Base-by-base conservation (phyloP, 2,113 vertebrate species). In the Nannospalax galili region DNA sequence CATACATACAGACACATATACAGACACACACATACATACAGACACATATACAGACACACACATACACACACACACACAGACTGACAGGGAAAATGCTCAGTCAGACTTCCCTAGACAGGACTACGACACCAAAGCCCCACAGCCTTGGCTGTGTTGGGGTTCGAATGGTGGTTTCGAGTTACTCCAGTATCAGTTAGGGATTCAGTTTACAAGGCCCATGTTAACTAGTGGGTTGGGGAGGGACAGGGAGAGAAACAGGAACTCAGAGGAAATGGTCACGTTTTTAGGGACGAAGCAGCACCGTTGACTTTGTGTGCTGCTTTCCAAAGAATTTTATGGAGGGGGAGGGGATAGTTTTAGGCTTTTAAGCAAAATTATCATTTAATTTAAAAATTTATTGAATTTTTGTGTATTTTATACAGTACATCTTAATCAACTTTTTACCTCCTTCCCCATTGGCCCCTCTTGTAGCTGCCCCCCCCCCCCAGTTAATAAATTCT, bases 351-450 rank as follows among this genome's bases (percentile, higher is more conserved):
- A 58, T 86, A 69, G 9, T 78, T 90, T 75, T 37, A 92, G 26
- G 60, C 45, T 89, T 92, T 95, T 77, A 10, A 80, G 48, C 88
- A 67, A 72, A 77, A 62, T 67, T 88, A 32, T 62, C 30, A 73
- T 92, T 91, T 52, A 73, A 84, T 82, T 64, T 19, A 64, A 30
- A 12, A 6, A 5, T 5, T 42, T 82, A 28, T 0, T n/a, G n/a
- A n/a, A 37, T 64, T 37, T 60, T 26, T 62, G 62, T n/a, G 42
- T 77, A 32, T 82, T 32, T 64, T 82, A 37, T 64, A n/a, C n/a
- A n/a, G n/a, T n/a, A n/a, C n/a, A n/a, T n/a, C n/a, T n/a, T n/a
- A n/a, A n/a, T n/a, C n/a, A n/a, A n/a, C n/a, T n/a, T n/a, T n/a
- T n/a, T n/a, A n/a, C n/a, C n/a, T n/a, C n/a, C n/a, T n/a, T n/a